A percentile compares a stretch with the other conserved stretches of the same genome.
phyloP scores from a whole-genome alignment of 1,140 invertebrate species.

The Pseudomyrmex gracilis region DNA sequence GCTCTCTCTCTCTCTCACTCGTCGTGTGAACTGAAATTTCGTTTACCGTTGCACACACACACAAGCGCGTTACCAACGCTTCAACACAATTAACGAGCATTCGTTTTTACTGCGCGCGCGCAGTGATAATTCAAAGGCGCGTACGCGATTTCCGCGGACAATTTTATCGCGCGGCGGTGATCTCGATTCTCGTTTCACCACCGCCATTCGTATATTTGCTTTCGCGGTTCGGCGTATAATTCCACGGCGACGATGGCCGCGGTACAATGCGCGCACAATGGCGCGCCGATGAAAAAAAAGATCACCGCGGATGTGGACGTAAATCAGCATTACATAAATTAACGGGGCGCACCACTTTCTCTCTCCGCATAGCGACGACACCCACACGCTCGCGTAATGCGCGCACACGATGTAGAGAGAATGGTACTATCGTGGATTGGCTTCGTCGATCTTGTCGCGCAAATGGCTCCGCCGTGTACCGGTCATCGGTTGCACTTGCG shows the following conservation, averaged over 20 bases:
- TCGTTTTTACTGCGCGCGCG: background rate
- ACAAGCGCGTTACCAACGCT: no score
- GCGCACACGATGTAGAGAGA: conserved; percentile 15
- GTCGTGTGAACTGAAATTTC: conserved; percentile 31
- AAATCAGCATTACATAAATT: conserved; percentile 82
- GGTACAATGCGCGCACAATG: conserved; percentile 61
- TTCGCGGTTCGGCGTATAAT: conserved; percentile 36
- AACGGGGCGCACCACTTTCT: conserved; percentile 77
- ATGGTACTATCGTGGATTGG: conserved; percentile 48
- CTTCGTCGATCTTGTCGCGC: conserved; percentile 38
- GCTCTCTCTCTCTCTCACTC: background rate
- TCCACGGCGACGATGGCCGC: conserved; percentile 61
- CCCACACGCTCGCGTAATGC: conserved; percentile 68
- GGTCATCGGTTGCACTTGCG: conserved; percentile 57
- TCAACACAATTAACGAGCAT: conserved; percentile 27
- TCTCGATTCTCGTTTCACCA: conserved; percentile 36
- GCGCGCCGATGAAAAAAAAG: conserved; percentile 72
- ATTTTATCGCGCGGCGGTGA: conserved; percentile 38
- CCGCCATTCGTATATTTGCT: conserved; percentile 24
- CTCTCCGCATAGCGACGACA: conserved; percentile 74
- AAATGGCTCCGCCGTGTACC: conserved; percentile 28
- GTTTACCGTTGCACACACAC: background rate
- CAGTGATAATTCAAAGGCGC: conserved; percentile 20
- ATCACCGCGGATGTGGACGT: conserved; percentile 72
- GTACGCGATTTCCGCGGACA: conserved; percentile 10